These are phyloP conservation scores for Eristalis arbustorum DNA, from an alignment of 2,888 invertebrate genomes.

Conservation along the genomic window DNA sequence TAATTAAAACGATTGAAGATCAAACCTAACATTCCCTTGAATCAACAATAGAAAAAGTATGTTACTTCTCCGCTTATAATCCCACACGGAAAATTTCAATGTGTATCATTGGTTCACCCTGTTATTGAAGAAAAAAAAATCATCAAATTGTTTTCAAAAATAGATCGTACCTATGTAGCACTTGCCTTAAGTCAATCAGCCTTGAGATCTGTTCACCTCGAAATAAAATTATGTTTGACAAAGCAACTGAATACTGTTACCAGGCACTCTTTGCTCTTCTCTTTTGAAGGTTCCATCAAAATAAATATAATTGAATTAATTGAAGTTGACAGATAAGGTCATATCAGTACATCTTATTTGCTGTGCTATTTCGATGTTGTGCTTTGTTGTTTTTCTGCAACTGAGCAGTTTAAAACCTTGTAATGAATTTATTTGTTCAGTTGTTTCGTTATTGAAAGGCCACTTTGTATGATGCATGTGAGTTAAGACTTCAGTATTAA, in stretches of 20 bases:
- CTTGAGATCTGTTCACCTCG: not conserved
- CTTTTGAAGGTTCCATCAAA: not conserved
- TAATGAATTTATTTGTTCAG: not conserved
- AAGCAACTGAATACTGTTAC: not conserved
- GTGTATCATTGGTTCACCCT: not conserved
- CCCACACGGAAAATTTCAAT: not conserved
- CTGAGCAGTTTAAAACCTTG: not conserved
- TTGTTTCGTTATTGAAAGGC: too few species aligned
- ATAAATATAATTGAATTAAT: not conserved
- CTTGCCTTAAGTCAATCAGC: not conserved
- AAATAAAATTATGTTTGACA: not conserved
- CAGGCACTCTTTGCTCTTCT: not conserved
- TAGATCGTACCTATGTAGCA: not conserved
- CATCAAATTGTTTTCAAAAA: not conserved
- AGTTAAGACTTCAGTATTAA: too few species aligned
- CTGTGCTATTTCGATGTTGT: not conserved
- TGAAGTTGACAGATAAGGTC: not conserved
- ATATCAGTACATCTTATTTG: not conserved
- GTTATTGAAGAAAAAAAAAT: not conserved
- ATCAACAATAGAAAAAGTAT: not conserved
- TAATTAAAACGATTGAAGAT: too few species aligned
- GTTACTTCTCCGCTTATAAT: not conserved
- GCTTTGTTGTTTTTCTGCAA: not conserved
- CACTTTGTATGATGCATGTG: too few species aligned
- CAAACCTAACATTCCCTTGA: not conserved